Percentiles rank a stretch among this genome's conserved stretches.
Conservation (phyloP, 2,888 invertebrate genomes). For the Microctonus aethiopoides region DNA sequence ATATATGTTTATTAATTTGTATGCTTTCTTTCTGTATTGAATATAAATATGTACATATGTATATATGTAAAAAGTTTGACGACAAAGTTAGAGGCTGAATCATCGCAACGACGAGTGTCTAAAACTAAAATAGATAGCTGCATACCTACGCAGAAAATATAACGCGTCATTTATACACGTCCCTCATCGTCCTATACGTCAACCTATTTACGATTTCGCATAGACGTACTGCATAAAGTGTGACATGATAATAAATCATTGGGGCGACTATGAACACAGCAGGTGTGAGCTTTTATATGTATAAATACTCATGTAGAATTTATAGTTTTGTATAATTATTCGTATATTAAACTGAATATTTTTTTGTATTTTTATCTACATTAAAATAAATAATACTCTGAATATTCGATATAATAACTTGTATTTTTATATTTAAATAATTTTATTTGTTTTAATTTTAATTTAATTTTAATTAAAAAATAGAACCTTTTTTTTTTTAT, state of each 20-base stretch:
- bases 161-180: slow-evolving; percentile 6
- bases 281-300: slow-evolving; percentile 21
- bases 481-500: too few species aligned
- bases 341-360: neutral
- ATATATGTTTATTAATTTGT: neutral
- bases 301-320: neutral
- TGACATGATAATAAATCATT: slow-evolving; percentile 30
- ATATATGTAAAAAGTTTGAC: slow-evolving; percentile 17
- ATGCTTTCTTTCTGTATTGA: neutral
- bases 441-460: neutral
- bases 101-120: slow-evolving; percentile 16
- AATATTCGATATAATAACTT: too few species aligned
- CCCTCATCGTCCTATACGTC: neutral
- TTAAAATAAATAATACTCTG: too few species aligned
- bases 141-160: slow-evolving; percentile 21
- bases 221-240: slow-evolving; percentile 27
- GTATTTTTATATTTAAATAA: too few species aligned
- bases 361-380: too few species aligned
- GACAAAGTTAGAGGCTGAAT: slow-evolving; percentile 31
- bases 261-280: slow-evolving; percentile 31
- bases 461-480: too few species aligned
- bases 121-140: slow-evolving; percentile 29
- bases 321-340: too few species aligned
- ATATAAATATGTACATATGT: neutral
- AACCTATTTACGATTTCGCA: slow-evolving; percentile 13